phyloP scores from a whole-genome alignment of 2,888 invertebrate species.

The Conomelus anceps region DNA sequence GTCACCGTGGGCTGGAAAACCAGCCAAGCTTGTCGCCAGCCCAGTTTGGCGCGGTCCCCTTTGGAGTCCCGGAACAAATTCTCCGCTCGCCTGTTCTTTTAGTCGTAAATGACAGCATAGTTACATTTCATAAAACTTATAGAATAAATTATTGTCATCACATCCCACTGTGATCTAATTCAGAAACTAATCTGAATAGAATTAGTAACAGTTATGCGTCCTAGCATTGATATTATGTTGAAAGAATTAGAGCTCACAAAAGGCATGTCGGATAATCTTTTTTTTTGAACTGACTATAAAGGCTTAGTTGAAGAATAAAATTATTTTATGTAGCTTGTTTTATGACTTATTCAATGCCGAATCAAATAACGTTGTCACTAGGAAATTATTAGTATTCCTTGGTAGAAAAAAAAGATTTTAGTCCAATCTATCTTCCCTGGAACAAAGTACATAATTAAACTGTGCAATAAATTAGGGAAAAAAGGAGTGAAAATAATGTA shows the following conservation, averaged over 20 bases:
- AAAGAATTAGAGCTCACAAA: neutral
- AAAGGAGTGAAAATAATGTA: too few relatives aligned
- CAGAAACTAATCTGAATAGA: neutral
- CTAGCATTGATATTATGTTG: neutral
- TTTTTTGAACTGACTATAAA: neutral
- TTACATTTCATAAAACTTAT: neutral
- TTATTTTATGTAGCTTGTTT: neutral
- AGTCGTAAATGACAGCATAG: neutral
- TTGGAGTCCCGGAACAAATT: too few relatives aligned
- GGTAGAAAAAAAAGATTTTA: neutral
- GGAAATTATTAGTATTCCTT: neutral
- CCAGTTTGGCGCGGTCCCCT: too few relatives aligned
- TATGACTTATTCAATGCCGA: neutral
- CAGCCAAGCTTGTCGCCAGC: too few relatives aligned
- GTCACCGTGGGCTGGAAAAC: too few relatives aligned
- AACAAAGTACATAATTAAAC: neutral
- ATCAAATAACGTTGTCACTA: neutral
- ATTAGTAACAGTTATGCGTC: neutral
- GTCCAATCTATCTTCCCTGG: neutral
- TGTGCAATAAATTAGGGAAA: neutral
- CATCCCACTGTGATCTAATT: neutral
- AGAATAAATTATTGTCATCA: neutral
- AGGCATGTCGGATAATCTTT: neutral
- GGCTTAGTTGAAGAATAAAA: neutral
- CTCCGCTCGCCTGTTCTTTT: too few relatives aligned